Evolutionary conservation across 1,140 invertebrate genomes (phyloP).

Genomic region (Diuraphis noxia): DNA sequence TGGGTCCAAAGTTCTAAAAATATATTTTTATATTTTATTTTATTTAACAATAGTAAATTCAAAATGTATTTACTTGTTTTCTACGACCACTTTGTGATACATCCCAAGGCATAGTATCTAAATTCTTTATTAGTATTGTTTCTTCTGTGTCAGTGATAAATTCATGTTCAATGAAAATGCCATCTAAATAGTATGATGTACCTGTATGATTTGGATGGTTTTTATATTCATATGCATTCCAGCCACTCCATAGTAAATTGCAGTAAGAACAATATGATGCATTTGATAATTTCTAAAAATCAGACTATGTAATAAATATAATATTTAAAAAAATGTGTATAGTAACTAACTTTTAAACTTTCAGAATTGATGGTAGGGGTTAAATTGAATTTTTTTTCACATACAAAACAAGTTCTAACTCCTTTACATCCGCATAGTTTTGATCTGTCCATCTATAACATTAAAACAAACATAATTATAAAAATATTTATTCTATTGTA

Average conservation of each 20-base stretch:
- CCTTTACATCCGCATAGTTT: constrained; percentile 90
- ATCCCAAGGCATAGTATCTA: constrained; percentile 86
- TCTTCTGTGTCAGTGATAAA: constrained; percentile 80
- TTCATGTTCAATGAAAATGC: constrained; percentile 73
- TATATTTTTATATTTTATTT: not conserved
- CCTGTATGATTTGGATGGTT: constrained; percentile 71
- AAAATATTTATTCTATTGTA: not conserved
- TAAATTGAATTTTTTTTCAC: constrained; percentile 72
- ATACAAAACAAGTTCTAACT: constrained; percentile 82
- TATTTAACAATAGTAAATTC: not conserved
- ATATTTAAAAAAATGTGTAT: constrained; percentile 51
- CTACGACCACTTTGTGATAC: constrained; percentile 92
- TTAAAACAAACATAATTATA: not conserved
- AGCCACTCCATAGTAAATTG: constrained; percentile 74
- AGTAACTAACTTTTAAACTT: constrained; percentile 60
- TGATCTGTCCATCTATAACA: constrained; percentile 68
- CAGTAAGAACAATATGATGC: constrained; percentile 74
- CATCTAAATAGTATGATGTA: constrained; percentile 59
- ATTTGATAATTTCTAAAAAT: constrained; percentile 54
- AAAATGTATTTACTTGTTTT: constrained; percentile 80
- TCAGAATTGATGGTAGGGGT: constrained; percentile 57
- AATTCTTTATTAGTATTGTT: constrained; percentile 66
- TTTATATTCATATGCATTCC: constrained; percentile 66
- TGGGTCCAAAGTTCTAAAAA: constrained; percentile 91
- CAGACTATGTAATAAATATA: constrained; percentile 54